Conservation (phyloP, 2,888 invertebrate species). For the Luperina testacea region DNA sequence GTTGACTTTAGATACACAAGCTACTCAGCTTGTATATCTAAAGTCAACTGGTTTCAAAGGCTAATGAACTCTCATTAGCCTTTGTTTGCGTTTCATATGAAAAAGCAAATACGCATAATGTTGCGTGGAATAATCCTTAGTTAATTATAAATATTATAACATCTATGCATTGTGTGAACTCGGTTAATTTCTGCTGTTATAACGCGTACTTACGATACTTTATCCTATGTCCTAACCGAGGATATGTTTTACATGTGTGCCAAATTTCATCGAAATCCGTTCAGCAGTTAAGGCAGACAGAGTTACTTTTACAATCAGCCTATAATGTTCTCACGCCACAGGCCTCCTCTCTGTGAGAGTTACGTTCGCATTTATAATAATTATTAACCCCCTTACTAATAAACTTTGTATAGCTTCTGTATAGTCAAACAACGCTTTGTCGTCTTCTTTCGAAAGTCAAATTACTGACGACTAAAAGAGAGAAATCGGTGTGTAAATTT, state of each 20-base stretch:
- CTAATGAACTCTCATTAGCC: conserved; percentile 9
- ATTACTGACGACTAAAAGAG: too few species aligned
- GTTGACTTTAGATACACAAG: conserved; percentile 6
- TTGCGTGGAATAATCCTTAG: conserved; percentile 1
- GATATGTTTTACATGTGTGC: not conserved
- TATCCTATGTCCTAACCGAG: too few species aligned
- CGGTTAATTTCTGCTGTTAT: not conserved
- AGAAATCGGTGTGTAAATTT: too few species aligned
- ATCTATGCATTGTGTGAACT: conserved; percentile 14
- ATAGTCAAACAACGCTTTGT: too few species aligned
- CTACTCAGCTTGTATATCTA: not conserved
- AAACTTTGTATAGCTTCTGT: too few species aligned
- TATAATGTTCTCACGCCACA: too few species aligned
- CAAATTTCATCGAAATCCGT: not conserved
- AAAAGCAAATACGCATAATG: conserved; percentile 18
- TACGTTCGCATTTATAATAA: not conserved
- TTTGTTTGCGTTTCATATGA: conserved; percentile 27
- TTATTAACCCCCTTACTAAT: too few species aligned
- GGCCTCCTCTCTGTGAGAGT: not conserved
- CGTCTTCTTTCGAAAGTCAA: too few species aligned
- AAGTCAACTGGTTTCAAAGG: too few species aligned
- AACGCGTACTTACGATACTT: not conserved
- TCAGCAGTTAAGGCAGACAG: not conserved
- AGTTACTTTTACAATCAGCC: too few species aligned
- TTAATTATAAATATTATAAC: conserved; percentile 25